Evolutionary conservation across 1,140 invertebrate species (phyloP), one percentile per base, ranked within the genome.

Genomic region (Stenopsyche tienmushanensis): DNA sequence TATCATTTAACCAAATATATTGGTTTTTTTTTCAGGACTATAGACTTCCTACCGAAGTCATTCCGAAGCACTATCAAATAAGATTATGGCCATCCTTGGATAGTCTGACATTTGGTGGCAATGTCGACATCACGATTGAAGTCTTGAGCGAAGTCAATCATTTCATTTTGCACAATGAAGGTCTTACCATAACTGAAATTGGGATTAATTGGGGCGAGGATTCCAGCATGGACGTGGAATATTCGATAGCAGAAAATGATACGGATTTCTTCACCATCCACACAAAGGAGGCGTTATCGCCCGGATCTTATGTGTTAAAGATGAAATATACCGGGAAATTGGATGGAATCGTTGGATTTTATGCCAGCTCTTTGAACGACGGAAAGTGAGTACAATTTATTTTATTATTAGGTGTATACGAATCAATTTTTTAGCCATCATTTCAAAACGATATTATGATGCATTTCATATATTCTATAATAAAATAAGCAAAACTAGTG

Each of bases 311-410:
- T 58, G 25, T 65, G 2, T 29, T 81, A 8, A 34, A 63, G 21
- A 72, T 81, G 39, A 17, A 54, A 2, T 80, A 78, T 64, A 58
- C 66, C 21, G 79, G 79, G 65, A 73, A 49, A 34, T 41, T 81
- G 44, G 73, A 76, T 10, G 73, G 74, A 65, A 73, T 78, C 25
- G 72, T 81, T 52, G 77, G 77, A 58, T 74, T 80, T 57, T 81
- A 81, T 67, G 64, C 69, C 20, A 81, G 79, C 65, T 72, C 67
- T 1, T 9, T 78, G 15, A 73, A 73, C 59, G 74, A 73, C 63
- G 72, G 73, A 45, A 64, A 69, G 79, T 81, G 73, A 77, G 75
- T 77, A n/a, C n/a, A 65, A n/a, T n/a, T n/a, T n/a, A n/a, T n/a
- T n/a, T n/a, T n/a, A n/a, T n/a, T n/a, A n/a, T n/a, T n/a, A n/a